phyloP scores from a whole-genome alignment of 2,888 invertebrate genomes.

The Shargacucullia verbasci region DNA sequence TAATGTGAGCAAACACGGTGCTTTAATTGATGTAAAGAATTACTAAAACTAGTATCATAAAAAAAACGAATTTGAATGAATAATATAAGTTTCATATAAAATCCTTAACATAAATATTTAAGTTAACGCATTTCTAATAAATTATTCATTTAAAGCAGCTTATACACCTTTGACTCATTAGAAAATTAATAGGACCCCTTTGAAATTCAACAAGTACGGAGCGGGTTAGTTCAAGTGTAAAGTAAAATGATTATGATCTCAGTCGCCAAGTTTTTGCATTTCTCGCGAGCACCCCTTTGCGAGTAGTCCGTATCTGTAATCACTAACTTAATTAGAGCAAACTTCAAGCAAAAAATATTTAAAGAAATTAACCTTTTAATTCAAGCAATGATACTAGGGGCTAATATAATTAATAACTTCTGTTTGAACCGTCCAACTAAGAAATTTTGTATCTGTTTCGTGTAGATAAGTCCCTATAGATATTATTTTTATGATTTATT shows the following conservation, averaged over 20 bases:
- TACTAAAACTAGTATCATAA: too few relatives aligned
- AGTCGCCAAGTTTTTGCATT: conserved; percentile 67
- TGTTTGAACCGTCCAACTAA: conserved; percentile 28
- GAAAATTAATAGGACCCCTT: conserved; percentile 55
- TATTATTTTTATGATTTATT: conserved; percentile 16
- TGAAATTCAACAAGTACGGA: conserved; percentile 63
- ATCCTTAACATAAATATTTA: too few relatives aligned
- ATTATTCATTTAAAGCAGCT: too few relatives aligned
- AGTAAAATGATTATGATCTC: conserved; percentile 76
- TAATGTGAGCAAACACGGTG: too few relatives aligned
- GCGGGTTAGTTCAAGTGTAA: conserved; percentile 70
- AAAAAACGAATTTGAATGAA: too few relatives aligned
- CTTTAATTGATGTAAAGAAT: too few relatives aligned
- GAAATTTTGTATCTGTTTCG: conserved; percentile 28
- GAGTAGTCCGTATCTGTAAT: conserved; percentile 65
- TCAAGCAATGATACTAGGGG: conserved; percentile 69
- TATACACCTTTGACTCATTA: conserved; percentile 52
- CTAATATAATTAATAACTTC: conserved; percentile 69
- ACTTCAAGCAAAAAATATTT: conserved; percentile 75
- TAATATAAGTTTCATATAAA: too few relatives aligned
- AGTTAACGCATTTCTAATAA: too few relatives aligned
- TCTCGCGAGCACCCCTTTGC: conserved; percentile 37
- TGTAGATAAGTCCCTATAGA: conserved; percentile 2
- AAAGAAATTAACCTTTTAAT: conserved; percentile 79
- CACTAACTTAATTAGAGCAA: conserved; percentile 78